Base-by-base conservation (phyloP, 2,888 invertebrate genomes). In the Catocala nupta region DNA sequence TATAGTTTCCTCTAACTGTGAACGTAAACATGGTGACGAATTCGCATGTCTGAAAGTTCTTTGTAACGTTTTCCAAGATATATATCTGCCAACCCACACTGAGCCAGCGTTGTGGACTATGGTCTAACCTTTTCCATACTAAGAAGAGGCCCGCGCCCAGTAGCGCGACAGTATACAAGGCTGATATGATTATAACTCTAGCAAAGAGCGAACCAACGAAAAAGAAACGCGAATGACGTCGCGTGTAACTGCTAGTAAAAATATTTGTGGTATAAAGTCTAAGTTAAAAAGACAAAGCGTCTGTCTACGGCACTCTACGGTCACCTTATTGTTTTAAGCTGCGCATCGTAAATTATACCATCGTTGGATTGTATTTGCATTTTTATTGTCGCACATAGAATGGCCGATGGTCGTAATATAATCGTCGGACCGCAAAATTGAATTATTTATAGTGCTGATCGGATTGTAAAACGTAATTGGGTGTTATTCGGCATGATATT, bases 331-430 rank as follows among this genome's bases (percentile, higher is more conserved):
- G 77, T 81, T 63, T 77, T 65, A 68, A 52, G 65, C 66, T 64
- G 34, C 59, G 62, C 77, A 81, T 82, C 82, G 86, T 93, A 93
- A 92, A 90, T 93, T 89, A 93, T 83, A 82, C 80, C 85, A 82
- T 90, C 84, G 87, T 90, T 90, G 87, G 80, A 56, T 70, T 72
- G 83, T 82, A 93, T 93, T 93, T 91, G 89, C 93, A 93, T 93
- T 90, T 93, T 92, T 93, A 93, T 91, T 91, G 92, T 92, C 91
- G 82, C 89, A 88, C 85, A 85, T 85, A 80, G 84, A 86, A 86
- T 86, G 90, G 88, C 86, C 85, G 84, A 87, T 87, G 85, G 78
- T 86, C 84, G 89, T 90, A 89, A 91, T 90, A 89, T 92, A 90
- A 92, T 88, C 87, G 85, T 71, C 75, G 81, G 83, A 82, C 82